Conservation (phyloP, 2,888 invertebrate genomes). For the Sinodicranocentrus sp. region DNA sequence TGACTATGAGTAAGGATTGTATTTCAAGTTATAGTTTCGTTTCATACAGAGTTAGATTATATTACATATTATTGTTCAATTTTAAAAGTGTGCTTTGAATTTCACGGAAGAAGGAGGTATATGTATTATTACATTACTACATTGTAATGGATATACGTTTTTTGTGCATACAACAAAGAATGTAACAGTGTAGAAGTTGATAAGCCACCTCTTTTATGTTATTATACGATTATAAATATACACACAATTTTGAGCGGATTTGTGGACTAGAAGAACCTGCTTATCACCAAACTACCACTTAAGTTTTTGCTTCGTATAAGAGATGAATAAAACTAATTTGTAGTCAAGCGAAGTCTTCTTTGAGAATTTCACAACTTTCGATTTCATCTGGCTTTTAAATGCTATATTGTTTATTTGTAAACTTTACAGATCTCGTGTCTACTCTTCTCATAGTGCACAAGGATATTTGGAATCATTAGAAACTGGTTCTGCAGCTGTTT, state of each 20-base stretch:
- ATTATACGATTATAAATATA: constrained; percentile 35
- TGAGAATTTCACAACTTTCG: constrained; percentile 65
- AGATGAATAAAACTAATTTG: constrained; percentile 62
- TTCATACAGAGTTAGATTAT: neutral
- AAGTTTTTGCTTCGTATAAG: constrained; percentile 52
- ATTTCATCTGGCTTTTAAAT: constrained; percentile 57
- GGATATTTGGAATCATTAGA: constrained; percentile 65
- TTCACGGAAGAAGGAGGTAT: neutral
- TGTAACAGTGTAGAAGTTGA: constrained; percentile 11
- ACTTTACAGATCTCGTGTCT: constrained; percentile 64
- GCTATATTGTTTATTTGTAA: constrained; percentile 29
- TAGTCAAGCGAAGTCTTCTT: constrained; percentile 61
- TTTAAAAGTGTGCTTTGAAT: neutral
- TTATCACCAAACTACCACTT: constrained; percentile 57
- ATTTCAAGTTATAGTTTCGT: neutral
- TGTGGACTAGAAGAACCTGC: constrained; percentile 58
- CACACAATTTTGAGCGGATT: constrained; percentile 40
- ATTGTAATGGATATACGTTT: neutral
- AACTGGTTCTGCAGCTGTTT: constrained; percentile 63
- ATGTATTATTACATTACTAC: constrained; percentile 8
- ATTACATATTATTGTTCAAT: constrained; percentile 1
- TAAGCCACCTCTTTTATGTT: constrained; percentile 13
- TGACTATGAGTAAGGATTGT: constrained; percentile 58
- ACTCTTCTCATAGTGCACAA: constrained; percentile 57
- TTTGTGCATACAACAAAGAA: constrained; percentile 13